Percentiles rank a stretch among this genome's conserved stretches.
Evolutionary conservation across 1,140 invertebrate species (phyloP).

Genomic region (Eumeta japonica): DNA sequence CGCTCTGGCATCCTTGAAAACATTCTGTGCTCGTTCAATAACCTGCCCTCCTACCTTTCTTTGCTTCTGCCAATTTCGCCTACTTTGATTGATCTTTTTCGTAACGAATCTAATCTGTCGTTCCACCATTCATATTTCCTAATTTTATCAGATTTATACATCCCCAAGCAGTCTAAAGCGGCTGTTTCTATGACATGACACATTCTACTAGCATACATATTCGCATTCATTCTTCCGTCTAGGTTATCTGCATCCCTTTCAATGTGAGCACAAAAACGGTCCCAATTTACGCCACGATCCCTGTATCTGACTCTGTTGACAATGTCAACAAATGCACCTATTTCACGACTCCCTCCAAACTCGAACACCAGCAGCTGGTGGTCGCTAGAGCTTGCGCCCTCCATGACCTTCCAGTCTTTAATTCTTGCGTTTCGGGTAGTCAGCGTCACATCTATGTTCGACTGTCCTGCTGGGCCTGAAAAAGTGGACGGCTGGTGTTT

Average conservation of each 20-base stretch:
- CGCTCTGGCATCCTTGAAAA: slow-evolving; percentile 4
- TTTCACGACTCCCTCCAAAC: neutral
- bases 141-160: neutral
- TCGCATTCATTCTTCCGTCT: neutral
- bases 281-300: neutral
- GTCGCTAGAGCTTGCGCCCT: neutral
- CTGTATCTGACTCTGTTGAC: neutral
- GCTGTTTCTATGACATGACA: no score
- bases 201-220: no score
- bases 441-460: slow-evolving; percentile 8
- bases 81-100: slow-evolving; percentile 3
- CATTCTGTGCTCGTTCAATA: slow-evolving; percentile 4
- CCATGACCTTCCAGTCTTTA: neutral
- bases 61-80: slow-evolving; percentile 14
- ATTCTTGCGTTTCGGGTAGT: neutral
- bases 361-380: neutral
- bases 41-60: slow-evolving; percentile 4
- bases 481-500: neutral
- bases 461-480: neutral
- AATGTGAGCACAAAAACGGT: no score
- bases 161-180: no score
- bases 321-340: neutral
- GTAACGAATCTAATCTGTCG: slow-evolving; percentile 10
- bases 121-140: slow-evolving; percentile 22
- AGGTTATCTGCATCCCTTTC: neutral